Evolutionary conservation across 2,888 invertebrate species (phyloP).

Genomic region (Camptogramma bilineatum): DNA sequence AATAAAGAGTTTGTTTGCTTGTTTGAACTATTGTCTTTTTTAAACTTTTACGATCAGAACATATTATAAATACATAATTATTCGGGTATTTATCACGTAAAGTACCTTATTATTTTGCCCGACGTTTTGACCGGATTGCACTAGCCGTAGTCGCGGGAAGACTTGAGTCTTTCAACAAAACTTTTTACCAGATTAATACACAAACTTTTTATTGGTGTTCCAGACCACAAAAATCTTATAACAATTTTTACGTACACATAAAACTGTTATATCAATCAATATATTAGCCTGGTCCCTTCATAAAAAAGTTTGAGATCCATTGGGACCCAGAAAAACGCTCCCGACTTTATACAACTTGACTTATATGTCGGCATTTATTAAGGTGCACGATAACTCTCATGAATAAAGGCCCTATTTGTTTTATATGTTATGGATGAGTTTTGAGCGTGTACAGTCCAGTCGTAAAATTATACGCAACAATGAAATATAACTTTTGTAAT

Average conservation of each 20-base stretch:
- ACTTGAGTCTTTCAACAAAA: too few species aligned
- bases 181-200: too few species aligned
- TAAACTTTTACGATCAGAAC: too few species aligned
- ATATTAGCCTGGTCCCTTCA: neutral
- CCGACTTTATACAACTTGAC: conserved; percentile 49
- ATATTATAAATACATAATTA: too few species aligned
- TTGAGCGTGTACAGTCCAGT: conserved; percentile 14
- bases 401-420: conserved; percentile 55
- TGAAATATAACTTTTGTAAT: neutral
- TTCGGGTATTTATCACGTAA: too few species aligned
- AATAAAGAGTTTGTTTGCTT: too few species aligned
- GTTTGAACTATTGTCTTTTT: too few species aligned
- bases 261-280: conserved; percentile 1
- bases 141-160: too few species aligned
- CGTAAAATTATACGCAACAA: conserved; percentile 1
- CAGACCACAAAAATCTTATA: neutral
- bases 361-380: conserved; percentile 51
- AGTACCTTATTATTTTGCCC: too few species aligned
- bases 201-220: neutral
- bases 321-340: conserved; percentile 41
- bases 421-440: conserved; percentile 35
- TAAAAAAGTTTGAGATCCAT: conserved; percentile 25
- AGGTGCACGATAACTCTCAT: conserved; percentile 47
- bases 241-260: neutral
- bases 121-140: too few species aligned